Percentiles rank a stretch among this genome's conserved stretches.
phyloP scores from a whole-genome alignment of 2,113 vertebrate genomes.

The Camelus dromedarius region DNA sequence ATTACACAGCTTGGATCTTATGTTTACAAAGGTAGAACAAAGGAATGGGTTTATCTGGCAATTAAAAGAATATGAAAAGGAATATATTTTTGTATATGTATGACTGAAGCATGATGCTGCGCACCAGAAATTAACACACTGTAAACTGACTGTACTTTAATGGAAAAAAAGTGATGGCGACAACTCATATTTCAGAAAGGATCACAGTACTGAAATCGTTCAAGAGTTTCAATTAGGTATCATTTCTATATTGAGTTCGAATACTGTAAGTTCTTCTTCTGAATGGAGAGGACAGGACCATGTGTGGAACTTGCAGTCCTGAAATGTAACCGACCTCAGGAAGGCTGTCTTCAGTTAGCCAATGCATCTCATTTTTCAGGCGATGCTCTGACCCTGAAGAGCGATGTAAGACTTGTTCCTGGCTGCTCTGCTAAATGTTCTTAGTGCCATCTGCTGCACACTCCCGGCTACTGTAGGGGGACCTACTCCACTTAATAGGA shows the following conservation, averaged over 20 bases:
- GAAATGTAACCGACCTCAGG: neutral
- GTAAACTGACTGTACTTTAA: no score
- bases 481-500: neutral
- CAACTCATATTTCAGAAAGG: neutral
- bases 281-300: neutral
- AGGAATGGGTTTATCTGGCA: neutral
- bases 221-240: neutral
- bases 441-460: constrained; percentile 86
- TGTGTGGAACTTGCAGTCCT: neutral
- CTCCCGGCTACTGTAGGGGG: constrained; percentile 76
- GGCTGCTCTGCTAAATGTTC: constrained; percentile 67
- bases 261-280: neutral
- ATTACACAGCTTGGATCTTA: neutral
- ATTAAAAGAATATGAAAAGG: neutral
- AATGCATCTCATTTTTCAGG: neutral
- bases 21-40: constrained; percentile 27
- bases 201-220: neutral
- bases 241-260: neutral
- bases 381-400: constrained; percentile 52
- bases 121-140: no score
- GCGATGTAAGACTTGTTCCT: constrained; percentile 37
- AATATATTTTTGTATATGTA: no score
- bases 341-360: neutral
- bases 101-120: no score
- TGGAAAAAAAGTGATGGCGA: neutral